Evolutionary conservation across 2,797 vertebrate species (phyloP), one percentile per base, ranked within the genome.

Genomic region (Otolemur crassicaudatus): DNA sequence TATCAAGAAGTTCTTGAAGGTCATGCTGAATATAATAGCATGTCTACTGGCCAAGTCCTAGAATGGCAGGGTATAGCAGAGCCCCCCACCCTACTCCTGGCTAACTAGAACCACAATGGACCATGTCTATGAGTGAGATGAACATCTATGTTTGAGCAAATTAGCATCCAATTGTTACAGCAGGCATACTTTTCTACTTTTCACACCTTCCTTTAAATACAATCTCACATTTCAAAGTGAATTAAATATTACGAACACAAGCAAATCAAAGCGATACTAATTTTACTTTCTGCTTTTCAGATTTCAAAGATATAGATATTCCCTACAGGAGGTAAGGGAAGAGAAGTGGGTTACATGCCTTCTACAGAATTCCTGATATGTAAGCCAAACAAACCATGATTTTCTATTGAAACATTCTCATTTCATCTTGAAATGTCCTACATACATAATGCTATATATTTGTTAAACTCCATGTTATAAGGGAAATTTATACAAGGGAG

Each of bases 231-330:
- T 92, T 94, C 77, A 83, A 95, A 95, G 29, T 84, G 61, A 81
- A 70, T 70, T 92, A 80, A 90, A 90, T 90, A 91, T 94, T 80
- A 82, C 75, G 58, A 95, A 94, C 19, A 73, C 29, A 90, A 92
- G 87, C 22, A 80, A 89, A 95, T 92, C 56, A 96, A 96, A 91
- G 49, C 69, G 69, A 90, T 90, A 49, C 80, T 94, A 79, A 93
- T 91, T 94, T 90, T 67, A 94, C 49, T 90, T 84, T 80, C 92
- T n/a, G n/a, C 63, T 80, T 91, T 91, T 69, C 81, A 91, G 85
- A 82, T 73, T 90, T 25, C 69, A 82, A 79, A 93, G 87, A 92
- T 81, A 95, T 4, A 86, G 49, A 83, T 70, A 90, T 37, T 53
- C 40, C 65, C 72, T 79, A 73, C 1, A 91, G 73, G 61, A 25